Base-by-base conservation (phyloP, 2,888 invertebrate species). In the Leptinotarsa rubiginosa region DNA sequence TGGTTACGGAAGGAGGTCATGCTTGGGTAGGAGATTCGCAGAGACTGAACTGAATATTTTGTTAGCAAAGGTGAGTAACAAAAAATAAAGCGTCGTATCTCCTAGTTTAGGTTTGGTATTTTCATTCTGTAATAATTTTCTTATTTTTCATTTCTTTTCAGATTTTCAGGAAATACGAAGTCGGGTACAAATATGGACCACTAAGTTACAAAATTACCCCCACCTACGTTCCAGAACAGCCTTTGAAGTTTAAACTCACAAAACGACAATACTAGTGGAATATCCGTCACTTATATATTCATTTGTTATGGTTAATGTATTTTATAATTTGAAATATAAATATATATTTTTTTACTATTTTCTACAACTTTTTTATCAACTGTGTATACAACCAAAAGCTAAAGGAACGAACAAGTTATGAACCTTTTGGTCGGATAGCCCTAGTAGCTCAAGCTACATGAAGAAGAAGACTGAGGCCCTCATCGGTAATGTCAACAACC, bases 1-100 rank as follows among this genome's bases (percentile, higher is more conserved):
- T 87, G 94, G 94, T 10, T 94, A 92, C 85, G 94, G 94, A 1
- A 90, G 94, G 73, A 89, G 94, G 78, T 94, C 93, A 89, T 95
- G 94, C 86, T 89, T 94, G 82, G 95, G 95, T 67, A 91, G 94
- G 81, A 89, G 95, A 83, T 94, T 95, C 87, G 95, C 95, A 20
- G 95, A 95, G 88, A 92, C 93, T 68, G 95, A 95, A 87, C 87
- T 95, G 81, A 92, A 94, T 83, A 91, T 93, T 78, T 87, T 94
- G 81, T 85, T 94, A 65, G 92, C 93, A n/a, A 94, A 93, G 91
- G 94, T 93, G 79, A 59, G 62, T 12, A 31, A 22, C 18, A 4
- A 22, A 22, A 56, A 56, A 10, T 3, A 3, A 50, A 50, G 41
- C 10, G 10, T 0, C 12, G 41, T 41, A 2, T 41, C 10, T 41